These are phyloP conservation scores for Grus americana DNA, from an alignment of 2,113 vertebrate species.

Conservation along the genomic window DNA sequence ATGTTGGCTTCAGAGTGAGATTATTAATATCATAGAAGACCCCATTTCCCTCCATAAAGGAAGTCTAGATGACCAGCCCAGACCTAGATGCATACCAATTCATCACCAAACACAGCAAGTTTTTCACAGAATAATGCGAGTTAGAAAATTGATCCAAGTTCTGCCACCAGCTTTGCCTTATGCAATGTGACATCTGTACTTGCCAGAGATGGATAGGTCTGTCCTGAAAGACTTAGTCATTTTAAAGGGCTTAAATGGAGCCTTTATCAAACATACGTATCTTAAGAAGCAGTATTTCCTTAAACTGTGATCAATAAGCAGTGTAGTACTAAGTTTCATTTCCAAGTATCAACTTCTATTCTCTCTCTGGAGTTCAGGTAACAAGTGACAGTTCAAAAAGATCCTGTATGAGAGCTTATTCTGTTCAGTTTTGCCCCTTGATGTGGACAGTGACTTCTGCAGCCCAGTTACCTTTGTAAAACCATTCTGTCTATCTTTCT, in stretches of 20 bases:
- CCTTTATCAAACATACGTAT: neutral
- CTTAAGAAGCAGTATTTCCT: neutral
- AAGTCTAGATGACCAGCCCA: neutral
- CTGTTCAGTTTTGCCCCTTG: neutral
- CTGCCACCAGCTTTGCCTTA: neutral
- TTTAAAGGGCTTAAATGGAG: neutral
- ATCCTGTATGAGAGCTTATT: neutral
- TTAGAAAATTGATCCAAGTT: neutral
- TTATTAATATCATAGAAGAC: neutral
- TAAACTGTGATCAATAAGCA: neutral
- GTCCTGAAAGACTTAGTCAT: neutral
- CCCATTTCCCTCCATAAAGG: neutral
- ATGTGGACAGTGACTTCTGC: neutral
- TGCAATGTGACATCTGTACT: neutral
- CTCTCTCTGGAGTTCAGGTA: neutral
- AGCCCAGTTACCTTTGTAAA: neutral
- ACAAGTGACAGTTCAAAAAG: neutral
- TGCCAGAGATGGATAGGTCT: neutral
- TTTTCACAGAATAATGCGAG: neutral
- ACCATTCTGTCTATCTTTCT: neutral
- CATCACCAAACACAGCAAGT: neutral
- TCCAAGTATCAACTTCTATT: neutral
- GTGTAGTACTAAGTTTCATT: neutral
- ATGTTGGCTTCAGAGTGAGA: neutral
- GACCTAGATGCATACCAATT: neutral